These are phyloP conservation scores for Dermatemys mawii DNA, from an alignment of 2,113 vertebrate species.

Conservation along the genomic window DNA sequence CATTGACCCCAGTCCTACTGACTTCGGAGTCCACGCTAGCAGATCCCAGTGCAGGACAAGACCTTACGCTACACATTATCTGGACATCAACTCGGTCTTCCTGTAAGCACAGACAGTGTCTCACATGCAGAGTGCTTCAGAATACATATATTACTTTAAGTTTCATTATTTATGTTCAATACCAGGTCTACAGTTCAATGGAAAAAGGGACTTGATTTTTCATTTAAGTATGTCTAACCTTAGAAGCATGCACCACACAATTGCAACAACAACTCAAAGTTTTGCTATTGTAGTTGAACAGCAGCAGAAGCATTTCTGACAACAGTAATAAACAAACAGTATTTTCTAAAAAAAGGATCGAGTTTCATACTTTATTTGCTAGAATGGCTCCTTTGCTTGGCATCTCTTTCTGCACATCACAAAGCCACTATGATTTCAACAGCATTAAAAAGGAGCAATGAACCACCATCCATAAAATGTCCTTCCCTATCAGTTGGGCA, in stretches of 20 bases:
- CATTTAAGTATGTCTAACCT: not conserved
- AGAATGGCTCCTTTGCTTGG: not conserved
- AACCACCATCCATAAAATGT: not conserved
- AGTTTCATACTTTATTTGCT: not conserved
- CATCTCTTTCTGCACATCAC: not conserved
- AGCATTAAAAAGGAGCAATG: not conserved
- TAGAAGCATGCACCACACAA: not conserved
- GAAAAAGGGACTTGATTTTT: not conserved
- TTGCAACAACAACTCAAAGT: not conserved
- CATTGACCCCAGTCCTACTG: not conserved
- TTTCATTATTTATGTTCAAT: not conserved
- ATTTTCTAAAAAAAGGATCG: not conserved
- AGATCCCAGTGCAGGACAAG: not conserved
- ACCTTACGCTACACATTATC: not conserved
- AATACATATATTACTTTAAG: not conserved
- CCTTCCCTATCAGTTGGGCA: not conserved
- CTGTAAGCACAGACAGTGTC: not conserved
- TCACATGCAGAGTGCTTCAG: not conserved
- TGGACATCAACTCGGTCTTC: not conserved
- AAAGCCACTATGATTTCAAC: not conserved
- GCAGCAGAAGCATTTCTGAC: not conserved
- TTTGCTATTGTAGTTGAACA: not conserved
- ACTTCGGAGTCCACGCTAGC: not conserved
- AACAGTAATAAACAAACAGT: not conserved
- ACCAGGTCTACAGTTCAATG: not conserved